These are phyloP conservation scores for Oryzias melastigma DNA, from an alignment of 2,113 vertebrate genomes.

Conservation along the genomic window DNA sequence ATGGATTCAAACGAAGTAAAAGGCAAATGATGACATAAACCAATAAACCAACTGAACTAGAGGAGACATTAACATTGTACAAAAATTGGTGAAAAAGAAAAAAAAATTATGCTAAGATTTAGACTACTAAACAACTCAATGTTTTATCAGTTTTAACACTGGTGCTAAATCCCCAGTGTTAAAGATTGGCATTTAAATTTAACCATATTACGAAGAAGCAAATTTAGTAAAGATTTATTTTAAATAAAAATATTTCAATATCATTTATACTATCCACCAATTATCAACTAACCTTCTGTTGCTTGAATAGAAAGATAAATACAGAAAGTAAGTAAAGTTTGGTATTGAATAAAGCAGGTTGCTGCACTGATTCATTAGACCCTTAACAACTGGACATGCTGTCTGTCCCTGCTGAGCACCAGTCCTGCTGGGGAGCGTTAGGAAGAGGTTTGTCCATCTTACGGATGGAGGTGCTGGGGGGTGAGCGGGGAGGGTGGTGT, in stretches of 20 bases:
- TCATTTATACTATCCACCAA: neutral
- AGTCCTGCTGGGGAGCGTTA: slow-evolving; percentile 30
- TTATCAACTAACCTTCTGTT: neutral
- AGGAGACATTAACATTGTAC: too few species aligned
- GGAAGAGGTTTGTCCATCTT: slow-evolving; percentile 63
- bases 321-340: neutral
- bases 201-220: too few species aligned
- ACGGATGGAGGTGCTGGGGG: slow-evolving; percentile 68
- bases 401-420: slow-evolving; percentile 56
- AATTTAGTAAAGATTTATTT: too few species aligned
- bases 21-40: too few species aligned
- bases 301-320: neutral
- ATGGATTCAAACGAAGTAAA: too few species aligned
- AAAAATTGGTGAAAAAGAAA: too few species aligned
- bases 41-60: too few species aligned
- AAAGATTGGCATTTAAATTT: too few species aligned
- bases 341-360: slow-evolving; percentile 3
- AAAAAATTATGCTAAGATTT: too few species aligned
- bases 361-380: neutral
- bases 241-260: neutral
- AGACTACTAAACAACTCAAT: too few species aligned
- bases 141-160: too few species aligned
- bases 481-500: slow-evolving; percentile 65
- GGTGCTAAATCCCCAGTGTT: too few species aligned
- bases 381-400: slow-evolving; percentile 3